Evolutionary conservation across 2,888 invertebrate species (phyloP), one percentile per base, ranked within the genome.

Genomic region (Dromius quadrimaculatus): DNA sequence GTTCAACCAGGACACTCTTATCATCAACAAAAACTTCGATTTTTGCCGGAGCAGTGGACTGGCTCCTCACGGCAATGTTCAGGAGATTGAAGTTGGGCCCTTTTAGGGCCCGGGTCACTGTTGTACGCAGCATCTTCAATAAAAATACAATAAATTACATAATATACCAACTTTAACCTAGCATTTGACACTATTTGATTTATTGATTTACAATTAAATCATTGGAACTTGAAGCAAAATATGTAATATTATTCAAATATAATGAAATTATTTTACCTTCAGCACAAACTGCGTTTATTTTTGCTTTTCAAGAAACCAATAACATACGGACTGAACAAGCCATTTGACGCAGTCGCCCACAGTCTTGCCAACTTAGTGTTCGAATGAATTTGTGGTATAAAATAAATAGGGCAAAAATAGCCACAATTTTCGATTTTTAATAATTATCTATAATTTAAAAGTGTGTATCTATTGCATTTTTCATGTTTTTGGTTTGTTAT

Each of bases 21-120:
- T 97, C 98, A 87, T 99, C 97, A 77, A 99, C 93, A 84, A 98
- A 99, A 50, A 99, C 92, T 86, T 98, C 98, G 43, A 98, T 88
- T 79, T 92, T 91, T 73, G 94, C 91, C 2, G 82, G 81, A 72
- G 54, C 38, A 34, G 4, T 71, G 65, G 71, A 59, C 65, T 66
- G 71, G 41, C 41, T 17, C 28, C 57, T 19, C 15, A 45, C 20
- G 5, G 36, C 47, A 8, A 47, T 11, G 28, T 23, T 45, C 11
- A 43, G 45, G 45, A 81, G 78, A 76, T 77, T 78, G 34, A 79
- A 43, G 73, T 79, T 79, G 43, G 80, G 78, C 76, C 81, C 80
- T 15, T 74, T 78, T 77, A 91, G 85, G 82, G 89, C 89, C 85
- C 90, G 89, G 74, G 86, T 83, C 78, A 92, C 85, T 81, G 92